Percentiles rank a stretch among this genome's conserved stretches.
phyloP scores from a whole-genome alignment of 2,797 vertebrate species.

The Podarcis siculus region DNA sequence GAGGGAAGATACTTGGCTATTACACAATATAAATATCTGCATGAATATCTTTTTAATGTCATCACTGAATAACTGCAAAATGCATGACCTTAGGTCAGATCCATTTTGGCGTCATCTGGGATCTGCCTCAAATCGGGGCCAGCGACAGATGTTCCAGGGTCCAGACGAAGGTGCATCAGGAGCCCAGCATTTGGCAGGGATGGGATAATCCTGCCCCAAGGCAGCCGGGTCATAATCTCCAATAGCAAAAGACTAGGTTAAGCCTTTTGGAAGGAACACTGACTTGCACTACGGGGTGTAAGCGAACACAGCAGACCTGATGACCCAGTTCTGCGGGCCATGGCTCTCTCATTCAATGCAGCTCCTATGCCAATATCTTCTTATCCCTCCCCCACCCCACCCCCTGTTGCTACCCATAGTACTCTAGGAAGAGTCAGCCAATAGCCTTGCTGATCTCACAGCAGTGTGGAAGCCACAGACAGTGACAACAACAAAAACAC shows the following conservation, averaged over 20 bases:
- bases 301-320: not conserved
- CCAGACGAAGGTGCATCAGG: conserved; percentile 1
- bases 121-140: not conserved
- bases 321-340: conserved; percentile 14
- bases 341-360: not conserved
- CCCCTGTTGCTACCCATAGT: not conserved
- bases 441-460: not conserved
- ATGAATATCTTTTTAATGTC: not conserved
- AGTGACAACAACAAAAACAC: no score
- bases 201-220: conserved; percentile 16
- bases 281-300: not conserved
- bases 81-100: not conserved
- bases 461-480: not conserved
- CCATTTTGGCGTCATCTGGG: not conserved
- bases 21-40: not conserved
- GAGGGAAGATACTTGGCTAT: not conserved
- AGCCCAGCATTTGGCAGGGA: not conserved
- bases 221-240: conserved; percentile 13
- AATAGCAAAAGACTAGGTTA: conserved; percentile 12
- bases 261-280: not conserved
- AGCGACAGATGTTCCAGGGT: conserved; percentile 25
- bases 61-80: not conserved
- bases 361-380: not conserved
- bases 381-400: no score
- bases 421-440: not conserved